phyloP scores from a whole-genome alignment of 2,888 invertebrate genomes.

The Drosophila greeni region DNA sequence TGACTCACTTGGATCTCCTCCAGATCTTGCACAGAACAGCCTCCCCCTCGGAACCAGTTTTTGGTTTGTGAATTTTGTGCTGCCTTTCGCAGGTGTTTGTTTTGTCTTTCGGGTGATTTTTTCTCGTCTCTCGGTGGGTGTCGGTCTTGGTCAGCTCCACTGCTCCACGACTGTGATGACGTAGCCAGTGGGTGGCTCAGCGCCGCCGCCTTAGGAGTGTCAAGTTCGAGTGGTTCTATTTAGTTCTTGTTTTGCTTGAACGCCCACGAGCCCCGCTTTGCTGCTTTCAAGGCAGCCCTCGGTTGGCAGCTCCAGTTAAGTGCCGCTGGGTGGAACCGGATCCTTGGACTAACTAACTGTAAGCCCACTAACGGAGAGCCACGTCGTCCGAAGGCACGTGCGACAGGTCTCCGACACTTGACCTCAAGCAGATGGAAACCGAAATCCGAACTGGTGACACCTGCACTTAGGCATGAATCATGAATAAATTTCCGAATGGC shows the following conservation, averaged over 20 bases:
- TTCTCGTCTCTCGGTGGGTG: constrained; percentile 16
- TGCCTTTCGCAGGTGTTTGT: constrained; percentile 33
- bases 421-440: constrained; percentile 29
- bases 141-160: constrained; percentile 10
- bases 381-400: constrained; percentile 25
- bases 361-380: constrained; percentile 1
- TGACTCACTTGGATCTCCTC: constrained; percentile 23
- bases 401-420: constrained; percentile 38
- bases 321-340: constrained; percentile 37
- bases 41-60: constrained; percentile 43
- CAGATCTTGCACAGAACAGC: constrained; percentile 17
- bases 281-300: constrained; percentile 36
- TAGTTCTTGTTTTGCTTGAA: constrained; percentile 37
- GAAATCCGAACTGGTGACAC: constrained; percentile 17
- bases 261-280: constrained; percentile 32
- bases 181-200: constrained; percentile 23
- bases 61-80: too few relatives aligned
- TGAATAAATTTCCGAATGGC: constrained; percentile 37
- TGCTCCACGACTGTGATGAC: constrained; percentile 20
- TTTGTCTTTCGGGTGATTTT: constrained; percentile 17
- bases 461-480: constrained; percentile 39
- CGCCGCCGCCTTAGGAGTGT: constrained; percentile 12
- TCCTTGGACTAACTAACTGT: constrained; percentile 27
- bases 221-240: constrained; percentile 30
- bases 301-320: constrained; percentile 43